Conservation (phyloP, 2,888 invertebrate species). For the Andrena praecox region DNA sequence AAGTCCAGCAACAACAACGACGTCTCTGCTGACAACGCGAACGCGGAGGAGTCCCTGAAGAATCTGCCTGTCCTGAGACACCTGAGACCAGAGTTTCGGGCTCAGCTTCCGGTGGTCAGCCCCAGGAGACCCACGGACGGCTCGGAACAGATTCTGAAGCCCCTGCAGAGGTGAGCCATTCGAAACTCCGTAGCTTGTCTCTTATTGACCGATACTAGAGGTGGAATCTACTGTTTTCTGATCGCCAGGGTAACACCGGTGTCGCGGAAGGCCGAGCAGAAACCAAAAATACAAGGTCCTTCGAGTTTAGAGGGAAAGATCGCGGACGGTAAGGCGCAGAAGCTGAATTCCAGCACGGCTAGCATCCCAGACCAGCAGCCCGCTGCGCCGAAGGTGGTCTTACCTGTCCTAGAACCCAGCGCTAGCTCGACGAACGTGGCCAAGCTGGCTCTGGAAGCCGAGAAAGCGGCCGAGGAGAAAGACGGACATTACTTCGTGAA, state of each 20-base stretch:
- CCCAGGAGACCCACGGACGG: constrained; percentile 82
- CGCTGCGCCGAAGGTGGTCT: constrained; percentile 85
- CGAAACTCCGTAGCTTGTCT: no score
- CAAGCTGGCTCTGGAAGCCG: constrained; percentile 74
- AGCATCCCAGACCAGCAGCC: constrained; percentile 84
- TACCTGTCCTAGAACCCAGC: constrained; percentile 82
- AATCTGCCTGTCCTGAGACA: constrained; percentile 93
- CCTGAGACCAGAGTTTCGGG: constrained; percentile 93
- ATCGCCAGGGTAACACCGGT: constrained; percentile 61
- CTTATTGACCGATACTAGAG: no score
- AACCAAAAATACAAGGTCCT: constrained; percentile 44
- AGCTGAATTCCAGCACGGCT: constrained; percentile 76
- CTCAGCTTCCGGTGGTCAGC: constrained; percentile 90
- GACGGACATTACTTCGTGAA: constrained; percentile 93
- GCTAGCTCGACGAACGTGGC: constrained; percentile 76
- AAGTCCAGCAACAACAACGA: constrained; percentile 83
- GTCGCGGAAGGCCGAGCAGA: constrained; percentile 65
- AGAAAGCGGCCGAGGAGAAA: constrained; percentile 85
- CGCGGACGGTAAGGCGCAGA: constrained; percentile 67
- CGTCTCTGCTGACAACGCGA: constrained; percentile 76
- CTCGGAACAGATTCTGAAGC: constrained; percentile 82
- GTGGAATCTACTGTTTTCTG: background rate
- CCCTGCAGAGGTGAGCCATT: constrained; percentile 77
- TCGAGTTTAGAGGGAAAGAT: constrained; percentile 43
- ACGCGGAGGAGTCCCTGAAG: constrained; percentile 81